Conservation (phyloP, 2,888 invertebrate genomes). For the Chrysolina americana region DNA sequence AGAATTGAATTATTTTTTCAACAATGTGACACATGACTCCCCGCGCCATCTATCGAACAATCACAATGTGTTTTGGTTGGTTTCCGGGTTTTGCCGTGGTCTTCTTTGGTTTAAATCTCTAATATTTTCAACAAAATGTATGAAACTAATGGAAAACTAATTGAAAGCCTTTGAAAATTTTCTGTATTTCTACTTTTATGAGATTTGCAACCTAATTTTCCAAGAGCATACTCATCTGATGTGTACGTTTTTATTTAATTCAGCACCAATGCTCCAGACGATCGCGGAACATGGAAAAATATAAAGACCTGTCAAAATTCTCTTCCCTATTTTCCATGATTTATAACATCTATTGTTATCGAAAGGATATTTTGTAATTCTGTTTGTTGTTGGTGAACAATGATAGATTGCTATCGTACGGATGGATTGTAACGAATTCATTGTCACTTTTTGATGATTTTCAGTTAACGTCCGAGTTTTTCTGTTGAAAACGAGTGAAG, state of each 20-base stretch:
- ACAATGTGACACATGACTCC: too few species aligned
- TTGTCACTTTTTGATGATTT: constrained; percentile 1
- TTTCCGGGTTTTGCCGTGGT: too few species aligned
- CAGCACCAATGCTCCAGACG: constrained; percentile 41
- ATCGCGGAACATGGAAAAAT: constrained; percentile 46
- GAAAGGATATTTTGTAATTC: constrained; percentile 11
- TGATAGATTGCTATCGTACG: neutral
- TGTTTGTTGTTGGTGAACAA: constrained; percentile 11
- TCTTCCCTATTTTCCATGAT: constrained; percentile 49
- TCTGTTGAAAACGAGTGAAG: neutral
- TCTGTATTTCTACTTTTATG: neutral
- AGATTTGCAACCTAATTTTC: neutral
- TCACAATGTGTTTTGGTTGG: too few species aligned
- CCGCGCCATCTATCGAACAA: too few species aligned
- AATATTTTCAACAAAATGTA: too few species aligned
- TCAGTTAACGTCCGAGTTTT: neutral
- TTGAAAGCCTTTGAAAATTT: neutral
- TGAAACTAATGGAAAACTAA: too few species aligned
- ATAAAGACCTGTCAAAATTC: constrained; percentile 50
- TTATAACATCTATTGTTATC: constrained; percentile 46
- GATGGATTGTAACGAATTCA: neutral
- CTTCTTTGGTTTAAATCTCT: too few species aligned
- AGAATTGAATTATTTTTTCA: too few species aligned
- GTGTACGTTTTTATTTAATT: constrained; percentile 44
- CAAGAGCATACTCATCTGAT: constrained; percentile 29